phyloP scores from a whole-genome alignment of 2,888 invertebrate species.

The Hirtodrosophila alboralis region DNA sequence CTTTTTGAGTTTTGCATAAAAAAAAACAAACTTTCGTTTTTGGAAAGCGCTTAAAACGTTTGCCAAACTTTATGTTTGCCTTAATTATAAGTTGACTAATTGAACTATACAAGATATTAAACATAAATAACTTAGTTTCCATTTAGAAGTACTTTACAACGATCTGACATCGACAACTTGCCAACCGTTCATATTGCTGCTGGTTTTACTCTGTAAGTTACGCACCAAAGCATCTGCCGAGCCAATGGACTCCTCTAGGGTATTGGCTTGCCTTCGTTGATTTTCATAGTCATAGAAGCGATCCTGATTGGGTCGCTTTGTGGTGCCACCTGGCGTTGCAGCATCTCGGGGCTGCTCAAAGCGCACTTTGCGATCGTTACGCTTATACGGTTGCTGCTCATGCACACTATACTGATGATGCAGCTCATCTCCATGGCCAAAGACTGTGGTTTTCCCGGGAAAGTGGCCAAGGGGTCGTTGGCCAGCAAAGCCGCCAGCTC shows the following conservation, averaged over 20 bases:
- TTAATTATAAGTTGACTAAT: conserved; percentile 47
- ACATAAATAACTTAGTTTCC: conserved; percentile 10
- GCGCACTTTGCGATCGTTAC: conserved; percentile 77
- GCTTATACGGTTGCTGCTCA: conserved; percentile 73
- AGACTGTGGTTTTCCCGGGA: conserved; percentile 75
- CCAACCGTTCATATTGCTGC: conserved; percentile 70
- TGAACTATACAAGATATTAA: conserved; percentile 17
- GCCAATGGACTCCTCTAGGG: conserved; percentile 55
- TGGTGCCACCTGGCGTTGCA: conserved; percentile 22
- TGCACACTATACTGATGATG: conserved; percentile 71
- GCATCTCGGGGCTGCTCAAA: conserved; percentile 76
- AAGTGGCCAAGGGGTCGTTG: conserved; percentile 65
- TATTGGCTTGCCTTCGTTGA: conserved; percentile 60
- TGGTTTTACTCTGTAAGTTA: conserved; percentile 51
- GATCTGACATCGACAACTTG: conserved; percentile 72
- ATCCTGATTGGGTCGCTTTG: conserved; percentile 60
- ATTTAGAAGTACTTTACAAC: conserved; percentile 35
- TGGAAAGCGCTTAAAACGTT: conserved; percentile 52
- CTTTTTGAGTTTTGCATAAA: conserved; percentile 23
- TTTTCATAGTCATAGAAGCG: conserved; percentile 83
- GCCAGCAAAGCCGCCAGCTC: conserved; percentile 48
- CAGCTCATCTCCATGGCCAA: conserved; percentile 71
- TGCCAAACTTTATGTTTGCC: conserved; percentile 28
- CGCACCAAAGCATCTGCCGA: conserved; percentile 43
- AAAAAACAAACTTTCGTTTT: conserved; percentile 63